Conservation (phyloP, 1,140 invertebrate species). For the Caenorhabditis inopinata region DNA sequence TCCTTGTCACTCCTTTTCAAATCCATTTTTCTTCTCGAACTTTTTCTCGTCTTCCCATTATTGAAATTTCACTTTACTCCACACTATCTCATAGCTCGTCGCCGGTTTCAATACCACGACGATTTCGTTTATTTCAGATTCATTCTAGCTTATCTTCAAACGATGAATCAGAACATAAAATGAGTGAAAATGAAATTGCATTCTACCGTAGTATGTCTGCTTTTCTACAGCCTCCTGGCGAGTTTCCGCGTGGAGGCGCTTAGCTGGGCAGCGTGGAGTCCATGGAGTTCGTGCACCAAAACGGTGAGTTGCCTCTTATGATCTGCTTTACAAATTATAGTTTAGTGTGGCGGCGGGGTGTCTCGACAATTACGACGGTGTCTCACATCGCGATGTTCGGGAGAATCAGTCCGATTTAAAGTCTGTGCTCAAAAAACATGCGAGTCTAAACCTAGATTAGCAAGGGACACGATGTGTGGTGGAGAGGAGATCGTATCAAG, state of each 20-base stretch:
- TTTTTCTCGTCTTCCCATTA: too few relatives aligned
- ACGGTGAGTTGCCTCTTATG: constrained; percentile 36
- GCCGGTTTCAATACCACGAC: not conserved
- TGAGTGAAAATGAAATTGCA: not conserved
- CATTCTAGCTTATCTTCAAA: not conserved
- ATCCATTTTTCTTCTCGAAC: too few relatives aligned
- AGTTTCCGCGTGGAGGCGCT: constrained; percentile 19
- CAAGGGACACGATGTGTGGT: constrained; percentile 39
- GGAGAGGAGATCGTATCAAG: constrained; percentile 37
- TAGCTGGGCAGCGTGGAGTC: constrained; percentile 57
- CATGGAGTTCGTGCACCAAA: constrained; percentile 54
- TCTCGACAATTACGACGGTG: constrained; percentile 55
- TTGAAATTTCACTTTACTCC: not conserved
- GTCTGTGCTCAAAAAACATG: constrained; percentile 34
- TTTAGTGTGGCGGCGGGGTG: constrained; percentile 57
- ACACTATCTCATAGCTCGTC: not conserved
- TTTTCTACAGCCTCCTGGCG: not conserved
- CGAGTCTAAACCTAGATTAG: constrained; percentile 31
- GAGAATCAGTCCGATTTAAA: constrained; percentile 32
- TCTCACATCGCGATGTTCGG: constrained; percentile 54
- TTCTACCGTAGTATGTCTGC: not conserved
- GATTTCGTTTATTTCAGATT: not conserved
- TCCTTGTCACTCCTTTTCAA: too few relatives aligned
- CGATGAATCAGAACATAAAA: constrained; percentile 6
- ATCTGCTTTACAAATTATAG: not conserved